A percentile compares a stretch with the other conserved stretches of the same genome.
These are phyloP conservation scores for Brachionus koreanus DNA, from an alignment of 1,140 invertebrate species.

Conservation along the genomic window DNA sequence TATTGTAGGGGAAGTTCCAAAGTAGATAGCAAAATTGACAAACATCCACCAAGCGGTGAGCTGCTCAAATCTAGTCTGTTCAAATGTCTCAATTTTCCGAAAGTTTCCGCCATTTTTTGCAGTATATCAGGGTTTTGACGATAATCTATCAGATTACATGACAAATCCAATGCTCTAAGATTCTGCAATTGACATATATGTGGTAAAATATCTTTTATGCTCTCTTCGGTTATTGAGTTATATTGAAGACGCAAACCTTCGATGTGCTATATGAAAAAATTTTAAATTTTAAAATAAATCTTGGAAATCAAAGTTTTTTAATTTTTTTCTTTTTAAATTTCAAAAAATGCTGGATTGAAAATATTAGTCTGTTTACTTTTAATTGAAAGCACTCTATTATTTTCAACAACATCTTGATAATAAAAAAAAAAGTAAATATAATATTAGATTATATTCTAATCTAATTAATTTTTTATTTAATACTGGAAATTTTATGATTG, in stretches of 20 bases:
- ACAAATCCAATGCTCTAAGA: slow-evolving; percentile 26
- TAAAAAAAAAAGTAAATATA: too few species aligned
- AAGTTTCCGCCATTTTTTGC: background rate
- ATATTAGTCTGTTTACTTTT: too few species aligned
- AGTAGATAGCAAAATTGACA: background rate
- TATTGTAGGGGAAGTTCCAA: slow-evolving; percentile 1
- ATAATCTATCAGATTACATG: slow-evolving; percentile 43
- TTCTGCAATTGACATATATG: background rate
- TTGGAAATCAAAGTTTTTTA: too few species aligned
- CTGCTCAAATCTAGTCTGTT: slow-evolving; percentile 30
- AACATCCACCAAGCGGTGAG: slow-evolving; percentile 13
- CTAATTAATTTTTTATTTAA: too few species aligned
- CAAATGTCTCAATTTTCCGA: background rate
- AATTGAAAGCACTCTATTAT: too few species aligned
- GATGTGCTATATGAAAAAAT: background rate
- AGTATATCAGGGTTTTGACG: background rate
- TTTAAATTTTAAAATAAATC: background rate
- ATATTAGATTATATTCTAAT: too few species aligned
- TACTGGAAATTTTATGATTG: too few species aligned
- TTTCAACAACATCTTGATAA: too few species aligned
- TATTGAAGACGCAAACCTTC: slow-evolving; percentile 42
- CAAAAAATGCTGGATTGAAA: too few species aligned
- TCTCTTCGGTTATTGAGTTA: slow-evolving; percentile 40
- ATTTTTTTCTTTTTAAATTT: background rate
- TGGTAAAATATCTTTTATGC: slow-evolving; percentile 17